Evolutionary conservation across 2,113 vertebrate genomes (phyloP).

Genomic region (Lates calcarifer): DNA sequence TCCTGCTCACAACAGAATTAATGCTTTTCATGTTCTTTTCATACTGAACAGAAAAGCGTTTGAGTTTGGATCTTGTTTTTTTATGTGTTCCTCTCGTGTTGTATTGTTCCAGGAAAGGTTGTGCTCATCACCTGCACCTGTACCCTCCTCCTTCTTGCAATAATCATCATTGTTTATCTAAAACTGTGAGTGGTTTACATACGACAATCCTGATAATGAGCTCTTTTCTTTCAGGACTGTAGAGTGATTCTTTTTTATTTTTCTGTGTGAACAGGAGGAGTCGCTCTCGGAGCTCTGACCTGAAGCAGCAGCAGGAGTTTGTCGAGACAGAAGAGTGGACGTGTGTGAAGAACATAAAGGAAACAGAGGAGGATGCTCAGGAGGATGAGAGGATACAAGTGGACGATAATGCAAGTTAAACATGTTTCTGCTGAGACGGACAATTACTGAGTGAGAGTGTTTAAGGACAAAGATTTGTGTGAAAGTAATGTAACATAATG

Average conservation of each 20-base stretch:
- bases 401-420: not conserved
- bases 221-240: too few relatives aligned
- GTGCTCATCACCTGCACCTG: slow-evolving; percentile 86
- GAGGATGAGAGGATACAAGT: slow-evolving; percentile 55
- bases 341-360: slow-evolving; percentile 39
- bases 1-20: not conserved
- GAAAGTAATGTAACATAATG: slow-evolving; percentile 17
- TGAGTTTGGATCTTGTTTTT: not conserved
- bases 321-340: slow-evolving; percentile 85
- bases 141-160: slow-evolving; percentile 82
- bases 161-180: slow-evolving; percentile 85
- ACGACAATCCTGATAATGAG: not conserved
- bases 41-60: not conserved
- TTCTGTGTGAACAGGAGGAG: slow-evolving; percentile 80
- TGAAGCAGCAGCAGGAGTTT: slow-evolving; percentile 82
- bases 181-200: slow-evolving; percentile 84
- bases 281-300: slow-evolving; percentile 78
- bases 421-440: not conserved
- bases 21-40: not conserved
- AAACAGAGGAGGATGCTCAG: slow-evolving; percentile 21
- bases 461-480: slow-evolving; percentile 15
- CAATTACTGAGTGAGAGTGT: not conserved
- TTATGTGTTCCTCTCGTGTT: not conserved
- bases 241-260: not conserved
- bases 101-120: slow-evolving; percentile 72